Base-by-base conservation (phyloP, 2,888 invertebrate species). In the Unio pictorum region DNA sequence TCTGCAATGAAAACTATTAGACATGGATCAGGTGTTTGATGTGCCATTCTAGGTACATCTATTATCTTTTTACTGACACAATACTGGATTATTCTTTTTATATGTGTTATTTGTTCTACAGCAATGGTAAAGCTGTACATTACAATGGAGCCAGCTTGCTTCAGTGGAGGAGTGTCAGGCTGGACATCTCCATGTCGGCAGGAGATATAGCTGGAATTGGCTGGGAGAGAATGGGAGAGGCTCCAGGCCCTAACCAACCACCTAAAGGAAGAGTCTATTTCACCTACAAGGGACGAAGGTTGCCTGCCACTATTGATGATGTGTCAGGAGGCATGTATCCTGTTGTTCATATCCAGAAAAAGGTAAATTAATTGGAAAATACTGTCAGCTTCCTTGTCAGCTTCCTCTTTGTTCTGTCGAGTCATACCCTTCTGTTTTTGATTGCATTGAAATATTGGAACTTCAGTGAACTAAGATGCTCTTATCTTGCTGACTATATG, bases 51-150 rank as follows among this genome's bases (percentile, higher is more conserved):
- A 45, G 45, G 45, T 45, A 8, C 45, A 11, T 11, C 11, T 8
- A 11, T 45, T 45, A 11, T 45, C 11, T 11, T 45, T 45, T 11
- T 45, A 45, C 45, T 45, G 45, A 8, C 45, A 45, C 45, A 3
- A 4, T 45, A 11, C 45, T 11, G 3, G 11, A 11, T 45, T 45
- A 45, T 45, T 45, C 34, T 34, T 45, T 45, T 34, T 45, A 11
- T 45, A 45, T 45, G 45, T 45, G 45, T 45, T 11, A 11, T 45
- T 45, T 45, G 8, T 45, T 45, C 11, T 71, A 15, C 74, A 89
- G 88, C 74, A 88, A 89, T 81, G 90, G 90, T n/a, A 86, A 90
- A 67, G 89, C 89, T 23, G 87, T 89, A 18, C 90, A 90, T 73
- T 90, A 89, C 80, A 90, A 89, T 77, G 89, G 89, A 18, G 84